Evolutionary conservation across 2,888 invertebrate genomes (phyloP), one percentile per base, ranked within the genome.

Genomic region (Choristoneura rosaceana): DNA sequence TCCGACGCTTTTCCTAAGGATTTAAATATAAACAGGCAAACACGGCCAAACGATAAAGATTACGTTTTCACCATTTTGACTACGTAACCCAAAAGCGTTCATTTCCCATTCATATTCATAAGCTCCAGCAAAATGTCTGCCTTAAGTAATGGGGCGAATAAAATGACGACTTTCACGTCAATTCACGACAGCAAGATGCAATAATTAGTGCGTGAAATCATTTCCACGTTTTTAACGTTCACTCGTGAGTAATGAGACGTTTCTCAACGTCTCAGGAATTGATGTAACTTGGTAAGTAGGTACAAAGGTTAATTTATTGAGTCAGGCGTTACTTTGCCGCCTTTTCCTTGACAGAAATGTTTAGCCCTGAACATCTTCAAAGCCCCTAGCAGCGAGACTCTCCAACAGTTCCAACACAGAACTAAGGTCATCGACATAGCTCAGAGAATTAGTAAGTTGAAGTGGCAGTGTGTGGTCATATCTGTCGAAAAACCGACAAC

Each of bases 91-190:
- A 7, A 7, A 75, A 52, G 17, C 47, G 47, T 47, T 65, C 67
- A 70, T 62, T 70, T 67, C 70, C 70, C 76, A 81, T 85, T 71
- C 80, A 85, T 87, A 84, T 85, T 85, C 81, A 85, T 81, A 69
- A 71, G 69, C 74, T 75, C 80, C 4, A 75, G 82, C 80, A 87
- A 86, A 86, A 87, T 86, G 85, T 82, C 74, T 86, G 85, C 81
- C 74, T 80, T 76, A 75, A 77, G 81, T 81, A 87, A 85, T 84
- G 84, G 82, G 76, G 75, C 79, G 82, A 52, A 61, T 74, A 60
- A 79, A 82, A 87, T 82, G 77, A 70, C 38, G 74, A 73, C 83
- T 80, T 79, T 78, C 75, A 78, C 80, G 78, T 75, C 76, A 76
- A 77, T 50, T 63, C 55, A 47, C 62, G 33, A 25, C 50, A 50